Percentiles rank a stretch among this genome's conserved stretches.
Evolutionary conservation across 92 coral and sea anemone genomes (phyloP).

Genomic region (Ricordea florida): DNA sequence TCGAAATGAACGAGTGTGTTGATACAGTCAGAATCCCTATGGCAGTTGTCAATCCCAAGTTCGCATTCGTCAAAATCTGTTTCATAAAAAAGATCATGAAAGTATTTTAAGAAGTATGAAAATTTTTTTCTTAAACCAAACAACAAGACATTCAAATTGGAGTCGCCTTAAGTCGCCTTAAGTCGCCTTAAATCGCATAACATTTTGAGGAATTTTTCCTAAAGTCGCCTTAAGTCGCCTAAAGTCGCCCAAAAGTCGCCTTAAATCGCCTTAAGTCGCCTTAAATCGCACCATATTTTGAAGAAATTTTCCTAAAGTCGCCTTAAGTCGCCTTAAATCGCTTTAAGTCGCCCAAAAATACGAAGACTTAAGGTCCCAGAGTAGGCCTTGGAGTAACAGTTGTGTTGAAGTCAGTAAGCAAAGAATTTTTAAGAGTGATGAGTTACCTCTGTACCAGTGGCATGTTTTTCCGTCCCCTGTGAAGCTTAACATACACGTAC

Average conservation of each 20-base stretch:
- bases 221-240: no score
- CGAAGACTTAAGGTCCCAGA: no score
- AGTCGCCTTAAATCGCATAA: no score
- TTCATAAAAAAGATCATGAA: not conserved
- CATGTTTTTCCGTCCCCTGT: slow-evolving; percentile 85
- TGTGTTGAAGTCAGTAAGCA: not conserved
- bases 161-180: not conserved
- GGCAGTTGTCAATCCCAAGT: slow-evolving; percentile 68
- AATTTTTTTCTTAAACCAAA: no score
- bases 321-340: no score
- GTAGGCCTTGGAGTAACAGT: no score
- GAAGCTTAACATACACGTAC: slow-evolving; percentile 79
- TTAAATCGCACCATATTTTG: no score
- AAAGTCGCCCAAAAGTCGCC: no score
- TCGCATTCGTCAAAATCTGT: slow-evolving; percentile 84
- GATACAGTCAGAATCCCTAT: slow-evolving; percentile 71
- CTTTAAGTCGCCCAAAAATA: no score
- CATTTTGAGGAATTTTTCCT: no score
- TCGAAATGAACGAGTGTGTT: slow-evolving; percentile 68
- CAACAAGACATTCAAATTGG: not conserved
- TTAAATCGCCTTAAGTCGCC: no score
- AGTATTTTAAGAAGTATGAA: not conserved
- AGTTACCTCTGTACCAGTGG: slow-evolving; percentile 77
- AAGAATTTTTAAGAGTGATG: not conserved
- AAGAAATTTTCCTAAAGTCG: no score